A percentile compares a stretch with the other conserved stretches of the same genome.
phyloP scores from a whole-genome alignment of 1,140 invertebrate species.

The Laodelphax striatellus region DNA sequence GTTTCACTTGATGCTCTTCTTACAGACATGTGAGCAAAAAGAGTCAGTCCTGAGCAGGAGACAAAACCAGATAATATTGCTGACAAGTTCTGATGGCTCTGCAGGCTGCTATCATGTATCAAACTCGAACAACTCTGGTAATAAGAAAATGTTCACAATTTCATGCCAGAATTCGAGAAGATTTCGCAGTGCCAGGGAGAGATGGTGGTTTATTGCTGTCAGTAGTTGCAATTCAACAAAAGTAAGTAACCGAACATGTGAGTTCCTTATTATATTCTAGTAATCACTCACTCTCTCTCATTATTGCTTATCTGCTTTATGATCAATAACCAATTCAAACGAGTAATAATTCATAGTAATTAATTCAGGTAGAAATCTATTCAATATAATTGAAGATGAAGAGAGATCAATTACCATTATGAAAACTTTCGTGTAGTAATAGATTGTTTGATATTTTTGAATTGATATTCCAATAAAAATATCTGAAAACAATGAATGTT shows the following conservation, averaged over 20 bases:
- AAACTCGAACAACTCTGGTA: constrained; percentile 17
- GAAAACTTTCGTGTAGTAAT: too few relatives aligned
- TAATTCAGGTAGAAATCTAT: too few relatives aligned
- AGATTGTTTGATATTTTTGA: too few relatives aligned
- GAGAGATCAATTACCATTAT: too few relatives aligned
- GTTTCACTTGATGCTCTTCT: too few relatives aligned
- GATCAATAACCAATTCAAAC: too few relatives aligned
- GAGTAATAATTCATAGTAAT: too few relatives aligned
- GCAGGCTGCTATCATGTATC: constrained; percentile 33
- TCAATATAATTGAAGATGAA: too few relatives aligned
- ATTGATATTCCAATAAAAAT: too few relatives aligned
- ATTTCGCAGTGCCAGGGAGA: constrained; percentile 51
- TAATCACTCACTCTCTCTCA: too few relatives aligned
- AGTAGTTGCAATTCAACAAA: constrained; percentile 54
- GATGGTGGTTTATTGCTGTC: constrained; percentile 69
- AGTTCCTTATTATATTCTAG: background rate
- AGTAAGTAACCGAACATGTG: constrained; percentile 32
- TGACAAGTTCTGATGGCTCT: constrained; percentile 45
- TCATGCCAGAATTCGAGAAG: constrained; percentile 31
- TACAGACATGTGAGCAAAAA: constrained; percentile 53
- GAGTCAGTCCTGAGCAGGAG: constrained; percentile 49
- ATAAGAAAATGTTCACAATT: constrained; percentile 20
- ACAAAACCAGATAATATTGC: constrained; percentile 62
- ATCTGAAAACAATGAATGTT: too few relatives aligned
- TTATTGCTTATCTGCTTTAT: too few relatives aligned